Evolutionary conservation across 2,113 vertebrate genomes (phyloP).

Genomic region (Oophaga pumilio): DNA sequence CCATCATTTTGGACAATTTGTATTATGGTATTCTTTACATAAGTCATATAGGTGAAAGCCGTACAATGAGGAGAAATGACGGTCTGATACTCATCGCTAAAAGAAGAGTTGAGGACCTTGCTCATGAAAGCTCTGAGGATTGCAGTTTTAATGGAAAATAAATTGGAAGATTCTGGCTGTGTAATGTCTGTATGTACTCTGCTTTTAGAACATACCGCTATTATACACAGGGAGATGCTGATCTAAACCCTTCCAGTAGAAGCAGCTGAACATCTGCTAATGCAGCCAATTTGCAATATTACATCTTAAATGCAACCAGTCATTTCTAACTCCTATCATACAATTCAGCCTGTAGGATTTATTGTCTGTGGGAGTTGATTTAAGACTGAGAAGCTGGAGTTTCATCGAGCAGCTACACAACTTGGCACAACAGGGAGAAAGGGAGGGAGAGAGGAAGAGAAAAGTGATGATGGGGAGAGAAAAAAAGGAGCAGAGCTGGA

Average conservation of each 20-base stretch:
- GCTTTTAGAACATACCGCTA: conserved; percentile 31
- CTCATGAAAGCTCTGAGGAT: conserved; percentile 29
- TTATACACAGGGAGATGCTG: conserved; percentile 35
- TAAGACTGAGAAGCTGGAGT: conserved; percentile 43
- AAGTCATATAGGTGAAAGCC: not conserved
- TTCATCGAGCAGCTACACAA: conserved; percentile 50
- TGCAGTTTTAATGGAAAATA: conserved; percentile 44
- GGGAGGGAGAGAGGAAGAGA: conserved; percentile 38
- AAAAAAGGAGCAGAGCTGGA: not conserved
- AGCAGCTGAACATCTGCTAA: conserved; percentile 55
- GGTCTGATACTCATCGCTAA: not conserved
- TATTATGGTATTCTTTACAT: not conserved
- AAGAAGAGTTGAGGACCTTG: not conserved
- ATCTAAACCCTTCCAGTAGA: conserved; percentile 41
- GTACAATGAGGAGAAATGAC: not conserved
- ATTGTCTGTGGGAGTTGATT: conserved; percentile 57
- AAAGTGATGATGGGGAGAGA: conserved; percentile 15
- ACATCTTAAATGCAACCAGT: conserved; percentile 59
- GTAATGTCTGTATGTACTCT: conserved; percentile 43
- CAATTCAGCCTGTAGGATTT: conserved; percentile 52
- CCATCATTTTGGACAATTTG: conserved; percentile 7
- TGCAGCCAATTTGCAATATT: conserved; percentile 58
- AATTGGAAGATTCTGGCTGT: conserved; percentile 44
- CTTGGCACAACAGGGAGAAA: conserved; percentile 44
- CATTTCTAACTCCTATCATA: conserved; percentile 56